A percentile compares a stretch with the other conserved stretches of the same genome.
phyloP scores from a whole-genome alignment of 1,140 invertebrate genomes.

The Portunus trituberculatus region DNA sequence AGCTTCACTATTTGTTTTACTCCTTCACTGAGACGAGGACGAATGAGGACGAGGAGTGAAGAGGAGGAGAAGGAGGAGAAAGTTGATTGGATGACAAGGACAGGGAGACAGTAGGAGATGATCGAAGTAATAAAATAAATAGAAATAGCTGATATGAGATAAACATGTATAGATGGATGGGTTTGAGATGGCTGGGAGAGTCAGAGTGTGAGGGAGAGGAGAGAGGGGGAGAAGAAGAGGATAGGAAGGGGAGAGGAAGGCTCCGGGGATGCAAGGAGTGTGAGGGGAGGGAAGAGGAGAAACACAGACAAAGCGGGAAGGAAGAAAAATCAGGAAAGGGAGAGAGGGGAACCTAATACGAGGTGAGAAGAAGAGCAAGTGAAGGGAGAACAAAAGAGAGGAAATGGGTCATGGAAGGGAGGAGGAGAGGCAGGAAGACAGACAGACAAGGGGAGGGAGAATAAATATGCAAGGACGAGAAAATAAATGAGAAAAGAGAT shows the following conservation, averaged over 20 bases:
- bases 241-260: too few relatives aligned
- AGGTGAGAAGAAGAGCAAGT: neutral
- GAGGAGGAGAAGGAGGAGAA: neutral
- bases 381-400: neutral
- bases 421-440: neutral
- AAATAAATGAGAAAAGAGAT: neutral
- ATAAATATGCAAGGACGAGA: neutral
- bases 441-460: neutral
- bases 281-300: too few relatives aligned
- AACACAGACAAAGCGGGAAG: neutral
- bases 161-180: too few relatives aligned
- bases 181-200: neutral
- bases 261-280: too few relatives aligned
- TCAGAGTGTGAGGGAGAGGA: slow-evolving; percentile 5
- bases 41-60: neutral
- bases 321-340: neutral
- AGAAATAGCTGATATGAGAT: neutral
- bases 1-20: neutral
- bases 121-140: neutral
- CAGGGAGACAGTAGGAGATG: neutral
- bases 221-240: too few relatives aligned
- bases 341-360: neutral
- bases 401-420: neutral
- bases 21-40: neutral
- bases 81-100: slow-evolving; percentile 3